A percentile compares a stretch with the other conserved stretches of the same genome.
Conservation (phyloP, 2,888 invertebrate species). For the Megaustenia siamemsis region DNA sequence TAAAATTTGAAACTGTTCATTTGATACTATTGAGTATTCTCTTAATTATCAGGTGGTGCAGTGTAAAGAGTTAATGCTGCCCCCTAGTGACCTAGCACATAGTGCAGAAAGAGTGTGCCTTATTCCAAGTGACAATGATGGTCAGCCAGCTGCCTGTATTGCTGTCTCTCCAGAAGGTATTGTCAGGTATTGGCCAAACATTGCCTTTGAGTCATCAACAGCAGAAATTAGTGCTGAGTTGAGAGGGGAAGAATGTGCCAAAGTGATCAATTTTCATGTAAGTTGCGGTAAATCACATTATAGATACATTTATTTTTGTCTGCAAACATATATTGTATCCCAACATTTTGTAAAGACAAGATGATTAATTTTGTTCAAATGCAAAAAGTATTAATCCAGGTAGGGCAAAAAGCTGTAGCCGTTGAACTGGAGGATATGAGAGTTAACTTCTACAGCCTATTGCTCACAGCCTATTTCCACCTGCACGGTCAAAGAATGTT, state of each 20-base stretch:
- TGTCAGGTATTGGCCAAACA: constrained; percentile 94
- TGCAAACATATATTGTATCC: too few relatives aligned
- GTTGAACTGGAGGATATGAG: too few relatives aligned
- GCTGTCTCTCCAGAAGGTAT: constrained; percentile 96
- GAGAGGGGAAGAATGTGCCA: constrained; percentile 83
- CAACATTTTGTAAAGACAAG: too few relatives aligned
- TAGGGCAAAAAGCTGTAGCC: too few relatives aligned
- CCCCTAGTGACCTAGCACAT: constrained; percentile 94
- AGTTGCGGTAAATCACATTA: too few relatives aligned
- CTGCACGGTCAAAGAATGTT: too few relatives aligned
- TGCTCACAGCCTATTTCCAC: too few relatives aligned
- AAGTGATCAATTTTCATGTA: constrained; percentile 77
- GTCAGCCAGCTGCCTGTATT: constrained; percentile 81
- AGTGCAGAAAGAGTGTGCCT: constrained; percentile 84
- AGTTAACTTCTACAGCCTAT: too few relatives aligned
- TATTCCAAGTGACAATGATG: constrained; percentile 85
- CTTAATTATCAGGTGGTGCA: constrained; percentile 49
- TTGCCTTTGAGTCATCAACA: constrained; percentile 92
- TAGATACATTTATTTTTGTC: not conserved
- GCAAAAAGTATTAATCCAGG: too few relatives aligned
- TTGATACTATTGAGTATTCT: too few relatives aligned
- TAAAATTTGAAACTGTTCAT: too few relatives aligned
- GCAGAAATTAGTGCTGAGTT: constrained; percentile 91
- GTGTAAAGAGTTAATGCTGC: constrained; percentile 91
- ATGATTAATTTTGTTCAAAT: too few relatives aligned